These are phyloP conservation scores for Drepanosiphum platanoidis DNA, from an alignment of 2,888 invertebrate genomes.

Conservation along the genomic window DNA sequence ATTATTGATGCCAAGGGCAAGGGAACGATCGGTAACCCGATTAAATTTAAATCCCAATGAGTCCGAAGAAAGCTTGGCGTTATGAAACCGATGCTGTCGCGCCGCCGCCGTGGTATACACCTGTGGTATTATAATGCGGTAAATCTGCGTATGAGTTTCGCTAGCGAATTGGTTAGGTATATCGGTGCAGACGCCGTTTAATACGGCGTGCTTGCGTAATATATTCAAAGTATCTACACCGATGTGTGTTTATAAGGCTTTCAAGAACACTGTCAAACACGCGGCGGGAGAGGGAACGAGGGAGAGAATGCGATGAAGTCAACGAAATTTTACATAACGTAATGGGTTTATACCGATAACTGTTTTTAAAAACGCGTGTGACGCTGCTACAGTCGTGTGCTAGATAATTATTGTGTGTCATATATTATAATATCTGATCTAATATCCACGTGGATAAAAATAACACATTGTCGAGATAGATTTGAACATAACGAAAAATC, in stretches of 20 bases:
- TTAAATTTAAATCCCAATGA: conserved; percentile 27
- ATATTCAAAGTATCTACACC: background rate
- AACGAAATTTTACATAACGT: conserved; percentile 18
- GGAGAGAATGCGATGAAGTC: background rate
- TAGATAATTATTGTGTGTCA: too few species aligned
- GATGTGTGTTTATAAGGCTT: conserved; percentile 20
- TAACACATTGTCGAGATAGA: too few species aligned
- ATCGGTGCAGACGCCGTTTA: conserved; percentile 2
- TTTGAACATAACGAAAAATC: too few species aligned
- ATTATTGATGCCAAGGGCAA: conserved; percentile 46
- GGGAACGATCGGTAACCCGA: conserved; percentile 34
- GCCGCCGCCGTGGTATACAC: background rate
- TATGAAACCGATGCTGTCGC: background rate
- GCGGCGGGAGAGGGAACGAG: conserved; percentile 29
- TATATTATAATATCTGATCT: too few species aligned
- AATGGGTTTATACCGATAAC: background rate
- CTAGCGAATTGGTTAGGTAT: background rate
- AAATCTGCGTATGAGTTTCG: background rate
- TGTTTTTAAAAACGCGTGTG: background rate
- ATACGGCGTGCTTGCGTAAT: background rate
- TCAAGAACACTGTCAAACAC: conserved; percentile 2
- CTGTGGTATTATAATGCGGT: too few species aligned
- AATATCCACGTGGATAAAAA: too few species aligned
- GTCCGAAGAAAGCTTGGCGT: conserved; percentile 22
- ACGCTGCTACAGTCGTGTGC: background rate